These are phyloP conservation scores for Margaritifera margaritifera DNA, from an alignment of 2,888 invertebrate species.

Conservation along the genomic window DNA sequence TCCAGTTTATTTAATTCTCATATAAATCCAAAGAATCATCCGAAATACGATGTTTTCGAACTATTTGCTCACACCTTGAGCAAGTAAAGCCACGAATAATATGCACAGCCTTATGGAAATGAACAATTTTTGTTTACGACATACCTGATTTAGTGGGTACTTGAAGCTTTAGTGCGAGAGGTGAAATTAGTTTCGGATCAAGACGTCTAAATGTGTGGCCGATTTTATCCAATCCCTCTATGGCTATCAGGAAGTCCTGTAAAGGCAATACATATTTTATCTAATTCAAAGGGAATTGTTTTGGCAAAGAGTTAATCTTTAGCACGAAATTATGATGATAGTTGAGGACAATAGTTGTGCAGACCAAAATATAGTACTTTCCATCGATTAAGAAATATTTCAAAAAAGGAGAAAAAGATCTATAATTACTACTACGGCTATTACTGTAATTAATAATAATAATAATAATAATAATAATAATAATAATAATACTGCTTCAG, in stretches of 20 bases:
- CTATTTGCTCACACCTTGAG: not conserved
- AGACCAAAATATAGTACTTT: too few species aligned
- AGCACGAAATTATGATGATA: too few species aligned
- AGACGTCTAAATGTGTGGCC: conserved; percentile 22
- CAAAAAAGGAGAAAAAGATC: too few species aligned
- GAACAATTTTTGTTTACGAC: not conserved
- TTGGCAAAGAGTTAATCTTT: too few species aligned
- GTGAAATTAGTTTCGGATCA: conserved; percentile 22
- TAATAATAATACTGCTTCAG: too few species aligned
- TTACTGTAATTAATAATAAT: too few species aligned
- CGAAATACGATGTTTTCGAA: not conserved
- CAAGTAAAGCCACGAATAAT: not conserved
- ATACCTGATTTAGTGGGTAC: conserved; percentile 25
- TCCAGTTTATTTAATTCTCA: too few species aligned
- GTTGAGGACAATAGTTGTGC: too few species aligned
- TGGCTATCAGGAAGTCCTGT: conserved; percentile 27
- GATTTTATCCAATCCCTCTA: conserved; percentile 25
- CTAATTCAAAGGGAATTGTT: too few species aligned
- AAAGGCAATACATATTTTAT: not conserved
- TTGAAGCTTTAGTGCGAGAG: conserved; percentile 25
- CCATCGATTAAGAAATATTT: too few species aligned
- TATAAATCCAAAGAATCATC: not conserved
- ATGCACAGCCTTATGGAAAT: not conserved
- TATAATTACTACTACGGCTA: too few species aligned
- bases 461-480: too few species aligned